Conservation (phyloP, 1,140 invertebrate genomes). For the Chrysoperla carnea region DNA sequence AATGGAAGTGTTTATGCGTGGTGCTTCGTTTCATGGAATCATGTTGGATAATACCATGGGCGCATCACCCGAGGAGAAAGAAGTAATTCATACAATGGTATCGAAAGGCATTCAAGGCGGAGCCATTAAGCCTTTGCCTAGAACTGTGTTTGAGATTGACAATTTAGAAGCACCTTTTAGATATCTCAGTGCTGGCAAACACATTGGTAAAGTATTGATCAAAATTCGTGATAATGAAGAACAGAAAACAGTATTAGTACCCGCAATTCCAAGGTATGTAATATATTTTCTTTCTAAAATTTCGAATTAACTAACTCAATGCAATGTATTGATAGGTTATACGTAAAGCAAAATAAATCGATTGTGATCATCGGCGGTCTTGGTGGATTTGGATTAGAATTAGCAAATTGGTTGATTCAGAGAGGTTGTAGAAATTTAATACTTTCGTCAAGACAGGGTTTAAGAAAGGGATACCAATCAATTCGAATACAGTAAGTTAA, state of each 20-base stretch:
- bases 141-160: slow-evolving; percentile 35
- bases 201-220: slow-evolving; percentile 69
- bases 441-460: slow-evolving; percentile 59
- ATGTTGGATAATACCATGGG: slow-evolving; percentile 51
- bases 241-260: slow-evolving; percentile 15
- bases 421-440: slow-evolving; percentile 63
- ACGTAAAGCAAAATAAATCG: slow-evolving; percentile 17
- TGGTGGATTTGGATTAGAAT: slow-evolving; percentile 78
- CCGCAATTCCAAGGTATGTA: slow-evolving; percentile 29
- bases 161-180: slow-evolving; percentile 48
- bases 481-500: slow-evolving; percentile 27
- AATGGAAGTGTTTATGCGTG: slow-evolving; percentile 34
- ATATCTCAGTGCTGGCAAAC: slow-evolving; percentile 69
- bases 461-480: slow-evolving; percentile 64
- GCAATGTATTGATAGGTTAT: slow-evolving; percentile 24
- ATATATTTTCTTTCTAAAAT: slow-evolving; percentile 8
- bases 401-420: slow-evolving; percentile 73
- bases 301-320: slow-evolving; percentile 2
- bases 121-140: slow-evolving; percentile 32
- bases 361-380: slow-evolving; percentile 55
- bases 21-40: slow-evolving; percentile 52
- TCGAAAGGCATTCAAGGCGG: slow-evolving; percentile 30
- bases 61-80: slow-evolving; percentile 20
- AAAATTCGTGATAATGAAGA: slow-evolving; percentile 40
- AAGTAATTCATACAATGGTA: slow-evolving; percentile 18